phyloP scores from a whole-genome alignment of 2,888 invertebrate species.

The Phaedon cochleariae region DNA sequence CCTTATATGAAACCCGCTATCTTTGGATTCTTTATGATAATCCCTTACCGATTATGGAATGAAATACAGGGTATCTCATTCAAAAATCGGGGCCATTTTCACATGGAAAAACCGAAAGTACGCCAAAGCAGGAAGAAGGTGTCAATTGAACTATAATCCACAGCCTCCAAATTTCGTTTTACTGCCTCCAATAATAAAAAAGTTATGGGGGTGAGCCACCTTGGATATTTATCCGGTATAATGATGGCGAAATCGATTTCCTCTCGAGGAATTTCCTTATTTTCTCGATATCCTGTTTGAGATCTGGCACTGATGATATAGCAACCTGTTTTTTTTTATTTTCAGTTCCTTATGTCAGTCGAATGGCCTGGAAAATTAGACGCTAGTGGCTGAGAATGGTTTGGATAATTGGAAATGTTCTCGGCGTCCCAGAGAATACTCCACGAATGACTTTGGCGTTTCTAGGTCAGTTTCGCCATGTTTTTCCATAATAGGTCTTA shows the following conservation, averaged over 20 bases:
- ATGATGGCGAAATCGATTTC: background rate
- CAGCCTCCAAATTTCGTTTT: too few relatives aligned
- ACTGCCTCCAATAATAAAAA: too few relatives aligned
- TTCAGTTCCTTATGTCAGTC: slow-evolving; percentile 22
- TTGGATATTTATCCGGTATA: too few relatives aligned
- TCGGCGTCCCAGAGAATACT: slow-evolving; percentile 13
- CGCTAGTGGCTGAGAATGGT: slow-evolving; percentile 25
- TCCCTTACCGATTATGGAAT: too few relatives aligned
- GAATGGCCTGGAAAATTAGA: slow-evolving; percentile 40
- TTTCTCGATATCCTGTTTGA: slow-evolving; percentile 5
- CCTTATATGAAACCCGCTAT: too few relatives aligned
- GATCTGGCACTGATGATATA: slow-evolving; percentile 19
- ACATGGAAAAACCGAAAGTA: too few relatives aligned
- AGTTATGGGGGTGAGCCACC: too few relatives aligned
- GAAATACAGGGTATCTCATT: too few relatives aligned
- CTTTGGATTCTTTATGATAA: too few relatives aligned
- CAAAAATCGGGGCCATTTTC: too few relatives aligned
- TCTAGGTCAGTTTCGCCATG: slow-evolving; percentile 24
- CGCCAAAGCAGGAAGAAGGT: too few relatives aligned
- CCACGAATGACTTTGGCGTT: slow-evolving; percentile 20
- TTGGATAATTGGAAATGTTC: slow-evolving; percentile 35
- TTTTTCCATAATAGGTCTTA: slow-evolving; percentile 12
- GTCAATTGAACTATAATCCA: too few relatives aligned
- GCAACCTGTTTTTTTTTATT: slow-evolving; percentile 28
- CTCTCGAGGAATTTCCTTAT: background rate